A percentile compares a stretch with the other conserved stretches of the same genome.
Evolutionary conservation across 1,140 invertebrate genomes (phyloP).

Genomic region (Sitophilus oryzae): DNA sequence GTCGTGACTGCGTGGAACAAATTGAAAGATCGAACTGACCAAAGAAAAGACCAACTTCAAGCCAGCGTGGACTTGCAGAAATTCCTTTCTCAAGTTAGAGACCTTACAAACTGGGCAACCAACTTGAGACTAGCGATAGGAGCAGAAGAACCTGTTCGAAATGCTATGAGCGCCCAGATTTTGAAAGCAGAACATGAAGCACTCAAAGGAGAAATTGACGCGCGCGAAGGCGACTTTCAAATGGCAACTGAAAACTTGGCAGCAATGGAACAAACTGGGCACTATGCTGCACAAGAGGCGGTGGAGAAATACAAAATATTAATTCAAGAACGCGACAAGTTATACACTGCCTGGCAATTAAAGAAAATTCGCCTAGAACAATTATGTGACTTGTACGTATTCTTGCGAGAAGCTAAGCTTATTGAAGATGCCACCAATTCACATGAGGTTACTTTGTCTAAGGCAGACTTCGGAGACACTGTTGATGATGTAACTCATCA

Average conservation of each 20-base stretch:
- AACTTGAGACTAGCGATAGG: constrained; percentile 73
- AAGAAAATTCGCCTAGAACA: constrained; percentile 90
- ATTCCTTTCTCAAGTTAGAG: constrained; percentile 75
- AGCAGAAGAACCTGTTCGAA: constrained; percentile 76
- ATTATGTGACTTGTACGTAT: constrained; percentile 89
- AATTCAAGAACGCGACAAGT: constrained; percentile 68
- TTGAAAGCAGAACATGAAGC: constrained; percentile 87
- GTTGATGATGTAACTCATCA: constrained; percentile 82
- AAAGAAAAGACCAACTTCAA: constrained; percentile 73
- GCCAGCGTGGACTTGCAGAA: constrained; percentile 85
- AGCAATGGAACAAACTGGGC: constrained; percentile 74
- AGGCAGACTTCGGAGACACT: constrained; percentile 48
- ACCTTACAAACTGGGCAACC: constrained; percentile 83
- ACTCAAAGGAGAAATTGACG: constrained; percentile 90
- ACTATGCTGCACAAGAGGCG: constrained; percentile 75
- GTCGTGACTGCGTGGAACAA: constrained; percentile 84
- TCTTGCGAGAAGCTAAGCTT: constrained; percentile 90
- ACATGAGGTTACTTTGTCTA: constrained; percentile 72
- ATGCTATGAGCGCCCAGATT: constrained; percentile 80
- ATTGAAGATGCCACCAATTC: constrained; percentile 81
- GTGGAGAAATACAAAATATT: constrained; percentile 70
- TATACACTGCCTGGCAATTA: constrained; percentile 81
- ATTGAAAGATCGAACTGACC: constrained; percentile 73
- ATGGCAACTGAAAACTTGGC: constrained; percentile 73
- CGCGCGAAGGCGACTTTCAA: constrained; percentile 80